Evolutionary conservation across 2,888 invertebrate species (phyloP).

Genomic region (Eristalinus aeneus): DNA sequence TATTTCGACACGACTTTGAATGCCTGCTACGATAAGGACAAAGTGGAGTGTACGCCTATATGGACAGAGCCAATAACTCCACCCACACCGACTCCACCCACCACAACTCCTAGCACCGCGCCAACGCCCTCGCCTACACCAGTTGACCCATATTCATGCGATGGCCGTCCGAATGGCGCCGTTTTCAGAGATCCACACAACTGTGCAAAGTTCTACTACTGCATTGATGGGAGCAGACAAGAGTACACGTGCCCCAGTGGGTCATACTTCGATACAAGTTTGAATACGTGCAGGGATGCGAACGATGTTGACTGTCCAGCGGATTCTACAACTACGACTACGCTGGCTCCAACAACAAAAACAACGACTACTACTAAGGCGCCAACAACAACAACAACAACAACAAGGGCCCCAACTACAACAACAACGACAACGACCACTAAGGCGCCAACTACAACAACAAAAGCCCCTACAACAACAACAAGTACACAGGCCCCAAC

Average conservation of each 20-base stretch:
- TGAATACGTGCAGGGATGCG: not conserved
- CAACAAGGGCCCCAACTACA: not conserved
- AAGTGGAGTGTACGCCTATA: not conserved
- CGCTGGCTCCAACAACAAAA: not conserved
- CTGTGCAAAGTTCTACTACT: not conserved
- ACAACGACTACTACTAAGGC: not conserved
- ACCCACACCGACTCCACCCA: not conserved
- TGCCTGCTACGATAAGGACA: not conserved
- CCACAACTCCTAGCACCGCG: not conserved
- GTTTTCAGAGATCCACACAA: not conserved
- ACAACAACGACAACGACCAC: not conserved
- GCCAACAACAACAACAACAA: not conserved
- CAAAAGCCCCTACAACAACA: not conserved
- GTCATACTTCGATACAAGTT: not conserved
- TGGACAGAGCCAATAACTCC: not conserved
- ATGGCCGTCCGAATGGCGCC: not conserved
- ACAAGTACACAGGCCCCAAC: not conserved
- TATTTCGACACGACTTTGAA: not conserved
- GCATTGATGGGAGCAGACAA: not conserved
- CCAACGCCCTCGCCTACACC: conserved; percentile 2
- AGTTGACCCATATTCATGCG: not conserved
- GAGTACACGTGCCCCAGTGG: not conserved
- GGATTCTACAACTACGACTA: not conserved
- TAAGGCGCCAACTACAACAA: not conserved
- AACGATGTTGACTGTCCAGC: not conserved